Conservation (phyloP, 2,113 vertebrate genomes). For the Campylomormyrus tamandua region DNA sequence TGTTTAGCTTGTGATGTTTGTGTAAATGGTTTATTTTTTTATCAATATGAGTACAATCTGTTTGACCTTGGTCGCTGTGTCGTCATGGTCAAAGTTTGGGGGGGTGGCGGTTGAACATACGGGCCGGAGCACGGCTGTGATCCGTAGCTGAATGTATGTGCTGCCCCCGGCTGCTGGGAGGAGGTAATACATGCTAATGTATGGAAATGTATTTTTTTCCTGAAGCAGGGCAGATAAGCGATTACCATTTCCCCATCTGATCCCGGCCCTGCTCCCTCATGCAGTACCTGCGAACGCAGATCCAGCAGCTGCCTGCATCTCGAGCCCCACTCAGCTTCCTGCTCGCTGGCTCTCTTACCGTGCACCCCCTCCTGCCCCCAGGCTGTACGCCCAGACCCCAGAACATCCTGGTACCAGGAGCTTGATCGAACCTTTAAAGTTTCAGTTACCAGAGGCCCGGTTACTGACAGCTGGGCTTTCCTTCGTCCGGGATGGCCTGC, state of each 20-base stretch:
- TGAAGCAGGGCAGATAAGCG: slow-evolving; percentile 15
- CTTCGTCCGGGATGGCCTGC: not conserved
- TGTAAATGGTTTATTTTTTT: not conserved
- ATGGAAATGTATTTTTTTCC: slow-evolving; percentile 20
- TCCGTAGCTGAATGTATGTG: not conserved
- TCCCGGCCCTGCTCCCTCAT: not conserved
- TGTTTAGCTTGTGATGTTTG: not conserved
- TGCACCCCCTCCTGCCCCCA: not conserved
- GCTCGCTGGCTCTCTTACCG: not conserved
- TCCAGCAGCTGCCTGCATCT: not conserved
- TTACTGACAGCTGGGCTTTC: not conserved
- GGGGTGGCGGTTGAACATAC: not conserved
- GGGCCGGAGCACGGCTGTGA: not conserved
- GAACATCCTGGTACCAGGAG: not conserved
- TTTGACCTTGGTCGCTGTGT: not conserved
- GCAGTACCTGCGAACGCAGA: not conserved
- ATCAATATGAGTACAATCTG: not conserved
- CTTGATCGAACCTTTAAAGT: not conserved
- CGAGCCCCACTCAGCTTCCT: not conserved
- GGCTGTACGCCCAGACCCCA: not conserved
- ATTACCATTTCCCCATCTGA: slow-evolving; percentile 17
- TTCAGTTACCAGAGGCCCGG: not conserved
- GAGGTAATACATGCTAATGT: slow-evolving; percentile 24
- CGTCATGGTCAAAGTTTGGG: not conserved
- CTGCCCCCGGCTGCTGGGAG: not conserved